These are phyloP conservation scores for Eupithecia exiguata DNA, from an alignment of 2,888 invertebrate species.

Conservation along the genomic window DNA sequence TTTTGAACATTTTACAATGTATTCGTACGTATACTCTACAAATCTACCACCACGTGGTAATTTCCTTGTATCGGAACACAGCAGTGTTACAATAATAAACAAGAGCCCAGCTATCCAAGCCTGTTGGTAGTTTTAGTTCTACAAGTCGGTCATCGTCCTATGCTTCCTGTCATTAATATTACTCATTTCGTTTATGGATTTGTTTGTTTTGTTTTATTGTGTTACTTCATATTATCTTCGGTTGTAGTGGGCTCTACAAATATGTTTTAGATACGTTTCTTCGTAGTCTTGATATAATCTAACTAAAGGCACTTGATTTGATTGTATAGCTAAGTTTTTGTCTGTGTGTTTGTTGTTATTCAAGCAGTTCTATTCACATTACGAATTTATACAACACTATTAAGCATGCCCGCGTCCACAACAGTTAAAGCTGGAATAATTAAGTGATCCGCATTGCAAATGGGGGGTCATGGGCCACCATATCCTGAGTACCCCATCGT, in stretches of 20 bases:
- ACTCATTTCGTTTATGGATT: constrained; percentile 57
- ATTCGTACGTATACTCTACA: not conserved
- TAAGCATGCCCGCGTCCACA: constrained; percentile 10
- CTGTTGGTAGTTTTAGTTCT: constrained; percentile 42
- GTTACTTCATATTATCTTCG: constrained; percentile 30
- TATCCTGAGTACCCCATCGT: constrained; percentile 55
- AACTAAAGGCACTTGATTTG: not conserved
- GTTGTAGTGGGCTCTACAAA: constrained; percentile 16
- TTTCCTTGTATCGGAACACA: constrained; percentile 26
- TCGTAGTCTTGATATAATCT: not conserved
- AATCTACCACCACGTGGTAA: constrained; percentile 10
- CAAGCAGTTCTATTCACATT: not conserved
- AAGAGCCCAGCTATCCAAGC: constrained; percentile 44
- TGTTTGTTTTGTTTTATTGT: constrained; percentile 43
- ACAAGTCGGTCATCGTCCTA: constrained; percentile 68
- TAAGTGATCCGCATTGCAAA: constrained; percentile 49
- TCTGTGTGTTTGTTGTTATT: not conserved
- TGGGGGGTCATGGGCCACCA: constrained; percentile 56
- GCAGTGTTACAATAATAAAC: constrained; percentile 39
- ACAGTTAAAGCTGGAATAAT: constrained; percentile 47
- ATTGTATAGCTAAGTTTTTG: not conserved
- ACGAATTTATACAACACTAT: not conserved
- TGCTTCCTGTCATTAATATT: constrained; percentile 62
- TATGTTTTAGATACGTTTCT: constrained; percentile 16
- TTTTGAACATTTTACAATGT: not conserved